phyloP scores from a whole-genome alignment of 2,888 invertebrate species.

The Diarsia rubi region DNA sequence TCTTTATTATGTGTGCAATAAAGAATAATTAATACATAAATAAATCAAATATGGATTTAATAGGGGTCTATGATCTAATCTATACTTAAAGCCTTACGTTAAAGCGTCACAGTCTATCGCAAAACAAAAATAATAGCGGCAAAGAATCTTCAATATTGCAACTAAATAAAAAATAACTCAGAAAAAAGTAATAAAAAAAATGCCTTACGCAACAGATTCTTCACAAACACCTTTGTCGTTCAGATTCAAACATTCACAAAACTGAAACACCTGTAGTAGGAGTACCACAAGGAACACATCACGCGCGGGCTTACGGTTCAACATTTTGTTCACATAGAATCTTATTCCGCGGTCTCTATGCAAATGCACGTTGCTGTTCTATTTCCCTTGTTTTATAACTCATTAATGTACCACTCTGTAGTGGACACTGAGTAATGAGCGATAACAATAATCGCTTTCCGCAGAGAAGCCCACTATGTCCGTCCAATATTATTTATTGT shows the following conservation, averaged over 20 bases:
- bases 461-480: constrained; percentile 25
- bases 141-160: constrained; percentile 3
- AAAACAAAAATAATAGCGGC: background rate
- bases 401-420: constrained; percentile 41
- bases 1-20: too few relatives aligned
- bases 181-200: constrained; percentile 23
- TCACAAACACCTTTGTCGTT: constrained; percentile 51
- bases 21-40: constrained; percentile 18
- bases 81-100: background rate
- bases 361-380: constrained; percentile 46
- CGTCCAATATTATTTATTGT: constrained; percentile 8
- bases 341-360: constrained; percentile 19
- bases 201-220: constrained; percentile 47
- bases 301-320: constrained; percentile 14
- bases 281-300: constrained; percentile 35
- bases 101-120: background rate
- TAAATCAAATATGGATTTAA: constrained; percentile 10
- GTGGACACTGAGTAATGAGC: constrained; percentile 45
- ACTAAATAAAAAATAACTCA: background rate
- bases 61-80: background rate
- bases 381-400: constrained; percentile 53
- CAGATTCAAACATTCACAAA: constrained; percentile 40
- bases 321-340: constrained; percentile 57
- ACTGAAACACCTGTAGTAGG: constrained; percentile 20
- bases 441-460: constrained; percentile 52